phyloP scores from a whole-genome alignment of 2,888 invertebrate genomes.

The Tipula lateralis region DNA sequence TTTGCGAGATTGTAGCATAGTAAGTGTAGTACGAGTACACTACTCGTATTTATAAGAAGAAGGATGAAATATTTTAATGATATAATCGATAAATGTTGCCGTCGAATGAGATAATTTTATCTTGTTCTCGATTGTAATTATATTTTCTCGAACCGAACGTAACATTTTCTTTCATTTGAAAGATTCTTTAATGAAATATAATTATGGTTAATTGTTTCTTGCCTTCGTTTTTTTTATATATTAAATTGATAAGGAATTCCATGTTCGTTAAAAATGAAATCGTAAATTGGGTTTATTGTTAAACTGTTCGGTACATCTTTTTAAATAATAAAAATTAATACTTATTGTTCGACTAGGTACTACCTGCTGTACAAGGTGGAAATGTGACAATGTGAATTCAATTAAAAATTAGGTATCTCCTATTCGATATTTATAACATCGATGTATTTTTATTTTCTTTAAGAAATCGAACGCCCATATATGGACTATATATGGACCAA shows the following conservation, averaged over 20 bases:
- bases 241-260: neutral
- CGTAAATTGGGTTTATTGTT: constrained; percentile 19
- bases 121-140: constrained; percentile 11
- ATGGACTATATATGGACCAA: neutral
- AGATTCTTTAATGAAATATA: neutral
- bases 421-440: neutral
- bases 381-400: too few species aligned
- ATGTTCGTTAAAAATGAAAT: neutral
- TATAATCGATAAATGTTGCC: neutral
- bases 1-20: neutral
- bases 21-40: neutral
- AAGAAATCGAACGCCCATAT: neutral
- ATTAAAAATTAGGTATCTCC: neutral
- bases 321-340: neutral
- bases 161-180: neutral
- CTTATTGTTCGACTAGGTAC: neutral
- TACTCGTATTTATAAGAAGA: neutral
- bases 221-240: neutral
- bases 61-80: neutral
- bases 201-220: constrained; percentile 13
- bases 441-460: neutral
- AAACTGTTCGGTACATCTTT: neutral
- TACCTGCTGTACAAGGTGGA: neutral
- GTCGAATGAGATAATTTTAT: neutral
- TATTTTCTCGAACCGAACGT: neutral